These are phyloP conservation scores for Hypselothyrea guttata DNA, from an alignment of 2,888 invertebrate species.

Conservation along the genomic window DNA sequence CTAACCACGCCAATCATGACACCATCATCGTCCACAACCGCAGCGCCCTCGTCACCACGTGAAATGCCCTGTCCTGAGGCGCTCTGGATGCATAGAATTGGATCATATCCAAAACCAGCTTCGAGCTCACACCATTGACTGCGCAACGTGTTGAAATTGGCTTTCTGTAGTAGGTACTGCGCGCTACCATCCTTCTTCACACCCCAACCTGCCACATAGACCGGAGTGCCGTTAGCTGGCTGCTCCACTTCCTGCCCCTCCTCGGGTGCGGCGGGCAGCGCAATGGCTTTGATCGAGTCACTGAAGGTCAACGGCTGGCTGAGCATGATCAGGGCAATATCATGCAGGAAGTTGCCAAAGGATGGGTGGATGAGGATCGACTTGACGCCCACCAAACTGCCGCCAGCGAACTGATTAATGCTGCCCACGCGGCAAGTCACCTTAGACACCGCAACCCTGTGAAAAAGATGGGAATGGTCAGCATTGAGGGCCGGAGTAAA, in stretches of 20 bases:
- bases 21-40: conserved; percentile 63
- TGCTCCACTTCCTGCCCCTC: conserved; percentile 26
- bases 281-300: conserved; percentile 58
- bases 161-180: conserved; percentile 70
- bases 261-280: conserved; percentile 40
- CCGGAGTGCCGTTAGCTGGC: conserved; percentile 52
- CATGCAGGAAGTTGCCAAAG: conserved; percentile 78
- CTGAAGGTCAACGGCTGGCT: conserved; percentile 41
- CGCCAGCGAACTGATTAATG: conserved; percentile 77
- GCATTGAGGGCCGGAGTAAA: not conserved
- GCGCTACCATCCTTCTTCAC: conserved; percentile 52
- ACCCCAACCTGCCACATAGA: conserved; percentile 79
- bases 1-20: conserved; percentile 72
- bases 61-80: conserved; percentile 71
- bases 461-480: not conserved
- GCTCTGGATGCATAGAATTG: conserved; percentile 70
- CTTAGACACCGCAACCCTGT: conserved; percentile 46
- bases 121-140: conserved; percentile 55
- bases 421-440: conserved; percentile 75
- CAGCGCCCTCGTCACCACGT: conserved; percentile 78
- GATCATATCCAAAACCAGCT: conserved; percentile 72
- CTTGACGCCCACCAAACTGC: conserved; percentile 57
- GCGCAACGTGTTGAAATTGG: conserved; percentile 61
- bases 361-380: conserved; percentile 65
- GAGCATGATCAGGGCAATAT: conserved; percentile 73